phyloP scores from a whole-genome alignment of 2,797 vertebrate species.

The Leptodactylus fallax region DNA sequence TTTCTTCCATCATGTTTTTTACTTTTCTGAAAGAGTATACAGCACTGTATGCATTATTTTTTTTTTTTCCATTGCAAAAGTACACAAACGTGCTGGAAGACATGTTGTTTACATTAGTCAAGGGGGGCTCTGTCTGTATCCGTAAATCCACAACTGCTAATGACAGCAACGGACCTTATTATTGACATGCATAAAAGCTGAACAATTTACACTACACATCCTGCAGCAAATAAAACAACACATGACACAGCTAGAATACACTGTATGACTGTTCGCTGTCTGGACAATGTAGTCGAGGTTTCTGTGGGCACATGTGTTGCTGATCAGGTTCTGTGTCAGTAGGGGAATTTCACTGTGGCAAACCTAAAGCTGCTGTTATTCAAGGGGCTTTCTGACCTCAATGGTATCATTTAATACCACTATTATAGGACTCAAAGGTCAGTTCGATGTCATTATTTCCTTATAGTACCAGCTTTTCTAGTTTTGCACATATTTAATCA shows the following conservation, averaged over 20 bases:
- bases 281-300: background rate
- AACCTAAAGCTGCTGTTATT: conserved; percentile 9
- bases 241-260: background rate
- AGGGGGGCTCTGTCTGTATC: too few relatives aligned
- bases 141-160: too few relatives aligned
- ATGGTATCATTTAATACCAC: background rate
- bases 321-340: conserved; percentile 23
- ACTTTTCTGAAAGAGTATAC: too few relatives aligned
- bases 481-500: background rate
- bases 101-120: too few relatives aligned
- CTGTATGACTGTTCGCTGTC: background rate
- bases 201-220: background rate
- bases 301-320: conserved; percentile 1
- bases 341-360: conserved; percentile 43
- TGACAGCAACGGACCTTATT: too few relatives aligned
- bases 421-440: background rate
- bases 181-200: background rate
- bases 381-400: conserved; percentile 51
- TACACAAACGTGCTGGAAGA: too few relatives aligned
- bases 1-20: too few relatives aligned
- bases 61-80: too few relatives aligned
- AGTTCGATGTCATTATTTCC: background rate
- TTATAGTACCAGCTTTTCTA: background rate
- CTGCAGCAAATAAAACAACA: background rate
- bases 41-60: too few relatives aligned